Evolutionary conservation across 2,797 vertebrate genomes (phyloP), one percentile per base, ranked within the genome.

Genomic region (Eupleurogrammus muticus): DNA sequence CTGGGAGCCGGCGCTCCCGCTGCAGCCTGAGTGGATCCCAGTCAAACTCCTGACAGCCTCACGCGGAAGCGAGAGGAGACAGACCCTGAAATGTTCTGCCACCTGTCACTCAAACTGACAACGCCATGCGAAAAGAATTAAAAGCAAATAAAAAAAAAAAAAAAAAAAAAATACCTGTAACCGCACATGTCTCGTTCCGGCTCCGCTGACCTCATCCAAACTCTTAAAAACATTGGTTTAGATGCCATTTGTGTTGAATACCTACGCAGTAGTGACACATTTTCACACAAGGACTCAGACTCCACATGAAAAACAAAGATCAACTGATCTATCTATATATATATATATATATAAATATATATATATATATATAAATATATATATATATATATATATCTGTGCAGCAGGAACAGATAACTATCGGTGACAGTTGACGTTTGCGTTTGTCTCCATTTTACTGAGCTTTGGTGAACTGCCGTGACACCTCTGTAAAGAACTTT

Each of bases 51-150:
- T 94, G 93, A 94, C 93, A 94, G 92, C 83, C 92, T 92, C 87
- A 90, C 86, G 85, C 89, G 88, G 87, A 82, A 89, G 73, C 73
- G 79, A 64, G 79, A 64, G 86, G 91, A 94, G 92, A 93, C 90
- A 88, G 89, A 93, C 86, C 92, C 90, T 90, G 89, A 92, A 94
- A 94, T 92, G 89, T 92, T 92, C 93, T 93, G 93, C 92, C 90
- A 94, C 86, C 80, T 93, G 93, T 90, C 94, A 95, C 85, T 95
- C 93, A 94, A 90, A 82, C 88, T 92, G 88, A 92, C 92, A 92
- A 81, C 53, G 77, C 84, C 83, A 89, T 89, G 90, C 87, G 87
- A 86, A 83, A 88, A 86, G 87, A 93, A 92, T 90, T 92, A 92
- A 91, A 91, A 90, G 89, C 86, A 92, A 92, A 90, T 84, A 86